These are phyloP conservation scores for Hypolimnas misippus DNA, from an alignment of 2,888 invertebrate species.

Conservation along the genomic window DNA sequence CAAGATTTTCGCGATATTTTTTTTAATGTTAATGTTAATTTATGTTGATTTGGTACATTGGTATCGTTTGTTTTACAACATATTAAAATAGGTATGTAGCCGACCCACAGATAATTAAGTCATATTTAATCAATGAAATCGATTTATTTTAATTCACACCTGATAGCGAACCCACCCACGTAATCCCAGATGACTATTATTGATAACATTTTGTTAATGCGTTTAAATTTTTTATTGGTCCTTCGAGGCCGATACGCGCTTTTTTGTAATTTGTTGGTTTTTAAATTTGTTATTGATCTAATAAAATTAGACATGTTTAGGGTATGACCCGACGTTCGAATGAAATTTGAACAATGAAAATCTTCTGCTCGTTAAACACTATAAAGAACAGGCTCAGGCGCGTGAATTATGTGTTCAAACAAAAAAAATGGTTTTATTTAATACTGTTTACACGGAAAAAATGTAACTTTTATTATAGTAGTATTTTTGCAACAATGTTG, in stretches of 20 bases:
- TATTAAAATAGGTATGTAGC: background rate
- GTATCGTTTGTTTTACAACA: conserved; percentile 1
- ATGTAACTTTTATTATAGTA: conserved; percentile 53
- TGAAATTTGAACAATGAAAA: conserved; percentile 40
- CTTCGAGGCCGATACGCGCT: conserved; percentile 13
- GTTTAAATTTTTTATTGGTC: conserved; percentile 17
- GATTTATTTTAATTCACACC: background rate
- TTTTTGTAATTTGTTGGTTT: conserved; percentile 30
- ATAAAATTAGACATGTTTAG: conserved; percentile 30
- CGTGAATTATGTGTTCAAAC: conserved; percentile 74
- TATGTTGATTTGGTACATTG: background rate
- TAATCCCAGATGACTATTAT: conserved; percentile 5
- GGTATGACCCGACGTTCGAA: conserved; percentile 39
- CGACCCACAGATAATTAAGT: background rate
- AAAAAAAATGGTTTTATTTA: conserved; percentile 57
- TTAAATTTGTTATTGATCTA: conserved; percentile 32
- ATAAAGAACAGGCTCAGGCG: conserved; percentile 56
- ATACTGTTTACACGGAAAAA: conserved; percentile 53
- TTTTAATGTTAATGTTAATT: conserved; percentile 13
- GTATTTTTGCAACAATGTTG: conserved; percentile 48
- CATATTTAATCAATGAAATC: conserved; percentile 5
- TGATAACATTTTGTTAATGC: background rate
- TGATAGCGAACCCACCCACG: conserved; percentile 17
- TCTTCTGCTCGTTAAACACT: conserved; percentile 36
- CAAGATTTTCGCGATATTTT: conserved; percentile 7